Evolutionary conservation across 2,113 vertebrate genomes (phyloP).

Genomic region (Gadus chalcogrammus): DNA sequence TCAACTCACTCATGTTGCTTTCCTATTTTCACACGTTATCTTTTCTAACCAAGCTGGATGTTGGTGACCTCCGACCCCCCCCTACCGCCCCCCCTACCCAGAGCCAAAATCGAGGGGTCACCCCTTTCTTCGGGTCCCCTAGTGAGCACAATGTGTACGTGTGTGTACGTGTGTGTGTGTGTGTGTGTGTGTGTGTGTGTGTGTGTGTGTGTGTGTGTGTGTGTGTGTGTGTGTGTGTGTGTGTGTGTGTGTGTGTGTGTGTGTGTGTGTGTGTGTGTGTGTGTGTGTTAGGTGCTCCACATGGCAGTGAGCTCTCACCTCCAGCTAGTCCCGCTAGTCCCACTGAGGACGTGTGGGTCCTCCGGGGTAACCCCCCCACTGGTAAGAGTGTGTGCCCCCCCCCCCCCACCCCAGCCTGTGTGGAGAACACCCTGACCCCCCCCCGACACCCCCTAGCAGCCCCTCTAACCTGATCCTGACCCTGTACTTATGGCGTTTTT

Average conservation of each 20-base stretch:
- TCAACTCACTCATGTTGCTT: background rate
- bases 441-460: background rate
- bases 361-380: constrained; percentile 67
- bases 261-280: constrained; percentile 54
- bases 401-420: background rate
- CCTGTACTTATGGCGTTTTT: no score
- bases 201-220: no score
- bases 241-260: no score
- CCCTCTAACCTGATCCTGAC: no score
- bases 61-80: background rate
- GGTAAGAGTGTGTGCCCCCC: constrained; percentile 71
- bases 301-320: constrained; percentile 56
- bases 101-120: background rate
- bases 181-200: no score
- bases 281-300: constrained; percentile 70
- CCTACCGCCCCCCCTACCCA: constrained; percentile 1
- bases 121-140: background rate
- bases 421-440: constrained; percentile 6
- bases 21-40: background rate
- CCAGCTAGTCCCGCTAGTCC: constrained; percentile 63
- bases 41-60: background rate
- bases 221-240: no score
- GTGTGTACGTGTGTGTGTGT: no score
- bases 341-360: constrained; percentile 75
- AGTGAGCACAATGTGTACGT: background rate